These are phyloP conservation scores for Molanna angustata DNA, from an alignment of 2,888 invertebrate genomes.

Conservation along the genomic window DNA sequence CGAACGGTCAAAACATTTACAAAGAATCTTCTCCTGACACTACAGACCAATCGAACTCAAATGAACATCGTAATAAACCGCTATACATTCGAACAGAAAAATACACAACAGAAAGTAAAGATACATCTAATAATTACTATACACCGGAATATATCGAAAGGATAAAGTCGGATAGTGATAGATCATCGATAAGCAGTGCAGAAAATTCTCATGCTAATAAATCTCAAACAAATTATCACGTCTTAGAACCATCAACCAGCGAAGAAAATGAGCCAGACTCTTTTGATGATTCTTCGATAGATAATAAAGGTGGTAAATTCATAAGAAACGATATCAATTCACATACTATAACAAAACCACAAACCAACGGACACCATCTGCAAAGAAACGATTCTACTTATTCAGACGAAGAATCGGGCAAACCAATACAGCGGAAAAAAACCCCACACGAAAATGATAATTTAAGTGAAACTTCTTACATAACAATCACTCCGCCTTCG, in stretches of 20 bases:
- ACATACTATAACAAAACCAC: conserved; percentile 21
- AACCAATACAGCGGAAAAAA: background rate
- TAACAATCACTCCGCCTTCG: conserved; percentile 53
- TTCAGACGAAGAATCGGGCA: conserved; percentile 6
- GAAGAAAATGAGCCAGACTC: conserved; percentile 39
- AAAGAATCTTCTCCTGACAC: conserved; percentile 52
- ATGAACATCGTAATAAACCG: conserved; percentile 36
- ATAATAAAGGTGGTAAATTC: conserved; percentile 32
- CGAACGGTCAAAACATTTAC: conserved; percentile 44
- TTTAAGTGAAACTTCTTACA: conserved; percentile 51
- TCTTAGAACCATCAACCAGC: conserved; percentile 33
- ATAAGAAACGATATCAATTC: conserved; percentile 22
- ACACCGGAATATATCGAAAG: conserved; percentile 46
- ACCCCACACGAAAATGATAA: conserved; percentile 35
- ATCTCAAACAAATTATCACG: conserved; percentile 38
- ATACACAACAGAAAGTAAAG: conserved; percentile 9
- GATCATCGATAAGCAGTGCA: conserved; percentile 48
- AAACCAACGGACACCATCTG: conserved; percentile 13
- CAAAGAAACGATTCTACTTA: conserved; percentile 39
- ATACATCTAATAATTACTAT: conserved; percentile 29
- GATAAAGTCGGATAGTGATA: conserved; percentile 49
- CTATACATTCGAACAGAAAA: conserved; percentile 40
- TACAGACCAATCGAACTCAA: conserved; percentile 41
- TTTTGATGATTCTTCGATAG: conserved; percentile 42
- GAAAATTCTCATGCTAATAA: conserved; percentile 44